phyloP scores from a whole-genome alignment of 2,797 vertebrate species.

The Cirrhinus mrigala region DNA sequence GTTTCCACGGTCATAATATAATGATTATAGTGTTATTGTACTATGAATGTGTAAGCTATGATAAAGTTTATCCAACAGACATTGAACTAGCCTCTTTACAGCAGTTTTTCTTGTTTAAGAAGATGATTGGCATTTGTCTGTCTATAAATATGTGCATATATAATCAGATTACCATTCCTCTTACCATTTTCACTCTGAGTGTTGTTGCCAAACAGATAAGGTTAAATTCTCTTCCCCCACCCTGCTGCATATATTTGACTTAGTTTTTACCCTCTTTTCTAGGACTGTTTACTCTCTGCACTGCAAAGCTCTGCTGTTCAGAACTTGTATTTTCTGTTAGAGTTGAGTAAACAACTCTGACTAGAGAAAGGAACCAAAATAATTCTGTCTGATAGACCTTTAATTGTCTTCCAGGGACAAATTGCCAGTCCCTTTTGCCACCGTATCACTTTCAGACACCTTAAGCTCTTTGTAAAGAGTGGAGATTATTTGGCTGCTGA shows the following conservation, averaged over 20 bases:
- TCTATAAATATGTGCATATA: constrained; percentile 38
- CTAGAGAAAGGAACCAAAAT: constrained; percentile 15
- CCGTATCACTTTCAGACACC: constrained; percentile 17
- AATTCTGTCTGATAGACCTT: constrained; percentile 37
- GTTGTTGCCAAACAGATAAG: background rate
- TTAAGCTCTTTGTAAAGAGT: constrained; percentile 2
- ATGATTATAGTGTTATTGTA: background rate
- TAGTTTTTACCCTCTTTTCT: background rate
- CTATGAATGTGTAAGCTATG: background rate
- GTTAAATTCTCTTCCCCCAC: background rate
- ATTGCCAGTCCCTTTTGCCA: constrained; percentile 28
- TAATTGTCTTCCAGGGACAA: constrained; percentile 36
- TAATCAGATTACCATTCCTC: constrained; percentile 38
- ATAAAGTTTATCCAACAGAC: background rate
- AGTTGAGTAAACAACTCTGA: constrained; percentile 39
- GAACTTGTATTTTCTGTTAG: constrained; percentile 16
- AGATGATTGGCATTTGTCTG: background rate
- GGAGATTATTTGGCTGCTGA: background rate
- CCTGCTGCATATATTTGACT: constrained; percentile 14
- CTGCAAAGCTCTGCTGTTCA: constrained; percentile 1
- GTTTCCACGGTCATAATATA: background rate
- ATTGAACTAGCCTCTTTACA: background rate
- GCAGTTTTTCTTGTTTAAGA: constrained; percentile 1
- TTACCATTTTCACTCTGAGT: constrained; percentile 15
- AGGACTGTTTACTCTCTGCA: background rate